A percentile compares a stretch with the other conserved stretches of the same genome.
Conservation (phyloP, 2,888 invertebrate genomes). For the Xestia sexstrigata region DNA sequence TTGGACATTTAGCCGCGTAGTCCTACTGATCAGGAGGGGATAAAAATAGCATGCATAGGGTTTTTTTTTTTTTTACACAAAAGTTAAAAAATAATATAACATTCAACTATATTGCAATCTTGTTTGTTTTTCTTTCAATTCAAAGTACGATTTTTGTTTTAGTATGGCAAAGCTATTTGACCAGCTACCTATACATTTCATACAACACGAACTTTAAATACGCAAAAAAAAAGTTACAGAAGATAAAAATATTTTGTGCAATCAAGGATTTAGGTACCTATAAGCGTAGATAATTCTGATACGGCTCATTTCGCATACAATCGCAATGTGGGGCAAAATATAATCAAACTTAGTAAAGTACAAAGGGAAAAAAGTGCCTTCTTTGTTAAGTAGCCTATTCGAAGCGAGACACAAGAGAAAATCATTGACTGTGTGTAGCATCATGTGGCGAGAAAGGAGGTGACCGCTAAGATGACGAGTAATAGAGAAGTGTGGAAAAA, state of each 20-base stretch:
- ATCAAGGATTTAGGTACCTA: conserved; percentile 16
- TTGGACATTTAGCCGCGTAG: too few relatives aligned
- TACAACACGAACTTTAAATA: background rate
- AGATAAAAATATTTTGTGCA: conserved; percentile 17
- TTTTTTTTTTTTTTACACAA: background rate
- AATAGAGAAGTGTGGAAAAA: background rate
- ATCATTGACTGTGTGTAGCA: background rate
- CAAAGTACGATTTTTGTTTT: background rate
- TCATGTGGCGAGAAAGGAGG: background rate
- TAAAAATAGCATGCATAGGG: too few relatives aligned
- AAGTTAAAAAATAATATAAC: background rate
- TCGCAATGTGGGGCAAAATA: conserved; percentile 20
- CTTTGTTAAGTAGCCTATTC: background rate
- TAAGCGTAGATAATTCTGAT: conserved; percentile 29
- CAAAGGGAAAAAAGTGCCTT: background rate
- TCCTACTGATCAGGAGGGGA: too few relatives aligned
- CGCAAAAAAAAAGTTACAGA: background rate
- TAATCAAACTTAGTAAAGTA: background rate
- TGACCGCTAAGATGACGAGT: background rate
- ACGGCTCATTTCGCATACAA: conserved; percentile 19
- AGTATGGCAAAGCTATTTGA: background rate
- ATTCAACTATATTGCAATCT: background rate
- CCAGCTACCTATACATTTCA: background rate
- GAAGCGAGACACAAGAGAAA: background rate
- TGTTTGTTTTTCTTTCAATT: background rate